Conservation (phyloP, 1,140 invertebrate genomes). For the Drosophila neocordata region DNA sequence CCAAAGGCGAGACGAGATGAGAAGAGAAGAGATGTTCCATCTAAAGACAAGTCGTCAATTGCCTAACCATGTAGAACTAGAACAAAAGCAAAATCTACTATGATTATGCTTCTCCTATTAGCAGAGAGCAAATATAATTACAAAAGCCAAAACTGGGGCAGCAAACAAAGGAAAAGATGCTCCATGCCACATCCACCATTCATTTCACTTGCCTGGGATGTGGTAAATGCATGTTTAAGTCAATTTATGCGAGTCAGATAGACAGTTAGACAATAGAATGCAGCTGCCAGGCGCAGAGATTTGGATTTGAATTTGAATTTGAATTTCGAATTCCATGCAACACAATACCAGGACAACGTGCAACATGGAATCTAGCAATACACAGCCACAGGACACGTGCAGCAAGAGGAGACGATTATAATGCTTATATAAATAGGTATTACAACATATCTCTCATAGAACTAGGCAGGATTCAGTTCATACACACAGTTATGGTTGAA, state of each 20-base stretch:
- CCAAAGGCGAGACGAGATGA: neutral
- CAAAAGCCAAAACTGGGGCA: conserved; percentile 12
- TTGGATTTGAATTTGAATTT: conserved; percentile 32
- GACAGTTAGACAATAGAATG: neutral
- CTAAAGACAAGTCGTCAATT: neutral
- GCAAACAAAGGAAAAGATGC: conserved; percentile 36
- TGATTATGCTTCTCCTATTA: conserved; percentile 30
- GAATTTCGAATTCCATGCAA: conserved; percentile 23
- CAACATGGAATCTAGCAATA: neutral
- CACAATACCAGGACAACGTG: neutral
- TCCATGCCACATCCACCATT: neutral
- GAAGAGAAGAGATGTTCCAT: too few species aligned
- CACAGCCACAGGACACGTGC: conserved; percentile 1
- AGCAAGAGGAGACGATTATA: neutral
- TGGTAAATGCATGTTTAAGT: conserved; percentile 9
- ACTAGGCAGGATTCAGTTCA: neutral
- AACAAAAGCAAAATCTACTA: neutral
- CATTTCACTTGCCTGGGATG: neutral
- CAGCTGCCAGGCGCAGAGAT: conserved; percentile 19
- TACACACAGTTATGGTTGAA: neutral
- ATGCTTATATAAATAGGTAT: neutral
- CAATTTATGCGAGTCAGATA: conserved; percentile 1
- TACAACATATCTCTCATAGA: neutral
- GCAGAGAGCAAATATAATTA: conserved; percentile 67
- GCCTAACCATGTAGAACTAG: neutral